Evolutionary conservation across 2,888 invertebrate species (phyloP).

Genomic region (Coremacera marginata): DNA sequence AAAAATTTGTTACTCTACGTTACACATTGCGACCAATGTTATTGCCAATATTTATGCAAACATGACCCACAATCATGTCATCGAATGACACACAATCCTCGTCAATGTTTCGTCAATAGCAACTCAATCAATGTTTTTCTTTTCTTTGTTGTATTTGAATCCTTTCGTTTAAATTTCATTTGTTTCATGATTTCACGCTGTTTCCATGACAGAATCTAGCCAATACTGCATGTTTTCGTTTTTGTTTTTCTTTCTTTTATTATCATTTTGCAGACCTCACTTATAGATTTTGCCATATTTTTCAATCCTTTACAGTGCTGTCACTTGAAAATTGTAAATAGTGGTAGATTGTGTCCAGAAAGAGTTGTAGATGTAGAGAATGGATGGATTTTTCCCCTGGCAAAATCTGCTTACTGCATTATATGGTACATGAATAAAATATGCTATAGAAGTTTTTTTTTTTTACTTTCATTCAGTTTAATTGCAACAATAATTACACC

Average conservation of each 20-base stretch:
- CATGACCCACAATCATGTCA: slow-evolving; percentile 18
- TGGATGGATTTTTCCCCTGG: too few relatives aligned
- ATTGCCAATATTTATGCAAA: slow-evolving; percentile 35
- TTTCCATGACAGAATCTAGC: too few relatives aligned
- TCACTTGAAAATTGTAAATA: too few relatives aligned
- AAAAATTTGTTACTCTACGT: too few relatives aligned
- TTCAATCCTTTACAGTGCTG: background rate
- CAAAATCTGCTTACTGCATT: too few relatives aligned
- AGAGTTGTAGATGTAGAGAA: too few relatives aligned
- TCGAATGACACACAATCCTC: background rate
- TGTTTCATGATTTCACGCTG: background rate
- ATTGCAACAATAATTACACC: too few relatives aligned
- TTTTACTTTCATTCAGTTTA: too few relatives aligned
- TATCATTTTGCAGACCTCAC: background rate
- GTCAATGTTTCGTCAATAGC: background rate
- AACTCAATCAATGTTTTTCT: slow-evolving; percentile 1
- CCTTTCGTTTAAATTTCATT: background rate
- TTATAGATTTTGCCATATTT: background rate
- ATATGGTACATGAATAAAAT: too few relatives aligned
- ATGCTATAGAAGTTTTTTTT: too few relatives aligned
- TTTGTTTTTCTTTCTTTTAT: background rate
- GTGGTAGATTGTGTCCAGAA: too few relatives aligned
- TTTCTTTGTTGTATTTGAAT: too few relatives aligned
- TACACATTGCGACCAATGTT: background rate
- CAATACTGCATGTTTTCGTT: background rate